Percentiles rank a stretch among this genome's conserved stretches.
These are phyloP conservation scores for Urophycis tenuis DNA, from an alignment of 2,797 vertebrate genomes.

Conservation along the genomic window DNA sequence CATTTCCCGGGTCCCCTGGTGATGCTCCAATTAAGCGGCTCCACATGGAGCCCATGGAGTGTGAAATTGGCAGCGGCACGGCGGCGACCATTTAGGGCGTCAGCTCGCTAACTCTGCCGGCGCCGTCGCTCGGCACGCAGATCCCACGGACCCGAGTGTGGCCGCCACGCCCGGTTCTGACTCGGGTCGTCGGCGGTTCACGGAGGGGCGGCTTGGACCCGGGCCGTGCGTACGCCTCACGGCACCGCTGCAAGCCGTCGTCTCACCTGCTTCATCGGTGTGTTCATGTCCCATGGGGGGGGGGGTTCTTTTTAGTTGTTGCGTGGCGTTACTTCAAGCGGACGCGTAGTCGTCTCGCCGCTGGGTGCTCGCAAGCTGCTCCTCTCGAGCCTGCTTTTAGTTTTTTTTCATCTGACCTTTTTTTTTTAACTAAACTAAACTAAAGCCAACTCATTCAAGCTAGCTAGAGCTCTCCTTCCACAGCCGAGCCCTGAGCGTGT, in stretches of 20 bases:
- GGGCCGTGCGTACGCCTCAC: too few relatives aligned
- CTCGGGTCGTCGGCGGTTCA: neutral
- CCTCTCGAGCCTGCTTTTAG: neutral
- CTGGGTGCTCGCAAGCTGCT: neutral
- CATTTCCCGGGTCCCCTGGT: constrained; percentile 53
- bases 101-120: constrained; percentile 38
- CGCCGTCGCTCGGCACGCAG: constrained; percentile 19
- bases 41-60: constrained; percentile 64
- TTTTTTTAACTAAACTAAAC: too few relatives aligned
- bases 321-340: neutral
- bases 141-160: neutral
- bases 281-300: neutral
- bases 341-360: neutral
- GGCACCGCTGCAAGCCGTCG: neutral
- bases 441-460: neutral
- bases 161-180: neutral
- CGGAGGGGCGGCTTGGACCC: neutral
- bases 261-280: neutral
- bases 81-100: constrained; percentile 48
- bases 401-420: neutral
- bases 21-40: constrained; percentile 57
- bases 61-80: constrained; percentile 67
- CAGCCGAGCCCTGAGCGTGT: neutral
- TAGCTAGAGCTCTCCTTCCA: neutral
- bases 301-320: neutral